Evolutionary conservation across 2,113 vertebrate species (phyloP), one percentile per base, ranked within the genome.

Genomic region (Sylvilagus bachmani): DNA sequence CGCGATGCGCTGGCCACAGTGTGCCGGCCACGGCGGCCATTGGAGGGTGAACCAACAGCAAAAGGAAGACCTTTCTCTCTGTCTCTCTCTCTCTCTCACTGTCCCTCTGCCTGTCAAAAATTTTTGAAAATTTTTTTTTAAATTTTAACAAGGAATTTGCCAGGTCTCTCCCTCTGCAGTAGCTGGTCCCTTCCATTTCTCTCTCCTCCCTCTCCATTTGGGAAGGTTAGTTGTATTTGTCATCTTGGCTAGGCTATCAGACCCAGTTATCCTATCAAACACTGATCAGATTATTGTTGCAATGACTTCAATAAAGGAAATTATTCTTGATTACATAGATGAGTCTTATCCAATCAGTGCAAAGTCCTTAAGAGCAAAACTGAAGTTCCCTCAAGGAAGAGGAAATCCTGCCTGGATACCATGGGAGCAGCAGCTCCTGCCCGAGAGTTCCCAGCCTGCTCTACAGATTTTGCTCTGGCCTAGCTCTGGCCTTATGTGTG

Each of bases 361-460:
- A 81, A 88, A 94, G 66, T 11, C 25, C 31, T 21, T 78, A 83
- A 79, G 13, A 85, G 5, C 31, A 94, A 89, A 92, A 66, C 22
- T 61, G 4, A 71, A 58, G 38, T 69, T 88, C 53, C 24, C 62
- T 25, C 13, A 5, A 88, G 31, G 17, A 67, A 77, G 33, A 87
- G 80, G 49, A 64, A 62, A 61, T 36, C 17, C 81, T 27, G 9
- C 38, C 55, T 3, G 51, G 62, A 22, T 38, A 13, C 17, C 1
- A 55, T 58, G 55, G 55, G 55, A 4, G 44, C 10, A 84, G 70
- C 6, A 16, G 27, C 4, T 85, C 44, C 90, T 19, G 12, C 27
- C 31, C 25, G 33, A 81, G 7, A 70, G 53, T 36, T 77, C 33
- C 58, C 21, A 75, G 51, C 5, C 69, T 83, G 31, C 38, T 25